Evolutionary conservation across 2,888 invertebrate genomes (phyloP), one percentile per base, ranked within the genome.

Genomic region (Andrena bicolor): DNA sequence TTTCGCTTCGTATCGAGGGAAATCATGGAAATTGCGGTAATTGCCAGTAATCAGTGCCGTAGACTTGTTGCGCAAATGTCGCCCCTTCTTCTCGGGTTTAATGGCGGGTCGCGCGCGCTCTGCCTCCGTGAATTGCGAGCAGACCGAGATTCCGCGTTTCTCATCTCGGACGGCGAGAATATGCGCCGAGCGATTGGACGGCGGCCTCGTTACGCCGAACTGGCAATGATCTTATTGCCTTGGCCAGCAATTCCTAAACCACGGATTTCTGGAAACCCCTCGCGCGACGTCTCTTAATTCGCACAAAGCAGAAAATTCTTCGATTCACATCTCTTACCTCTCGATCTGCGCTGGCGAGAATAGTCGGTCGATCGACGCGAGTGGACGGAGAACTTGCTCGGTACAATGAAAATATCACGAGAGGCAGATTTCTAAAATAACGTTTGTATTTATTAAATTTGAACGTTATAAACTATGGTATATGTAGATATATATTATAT

Each of bases 1-100:
- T 83, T 78, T 32, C 78, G 68, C 79, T 41, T 10, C 71, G 64
- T 35, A 68, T 64, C 69, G 78, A 63, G 76, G 41, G 80, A 85
- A 90, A 88, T 88, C 83, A 89, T 86, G 88, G 86, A 87, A 90
- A 89, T 88, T 85, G 72, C 64, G 53, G 74, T 75, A 89, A 90
- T 90, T 90, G 82, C 7, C 61, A 58, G 82, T 88, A 89, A 90
- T 89, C 89, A 83, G 75, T 77, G 85, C 60, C 35, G 74, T 65
- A 84, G 85, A 88, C 84, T 77, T 56, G 75, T 86, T 80, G 85
- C 83, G 83, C 73, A 86, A 85, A 83, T 32, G 64, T 61, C 60
- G 56, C 8, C 66, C 51, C 58, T 80, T 69, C 51, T 75, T 68
- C 70, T 41, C 73, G 28, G 30, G 68, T 76, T 76, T 72, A 83